Evolutionary conservation across 2,888 invertebrate genomes (phyloP), one percentile per base, ranked within the genome.

Genomic region (Urechis unicinctus): DNA sequence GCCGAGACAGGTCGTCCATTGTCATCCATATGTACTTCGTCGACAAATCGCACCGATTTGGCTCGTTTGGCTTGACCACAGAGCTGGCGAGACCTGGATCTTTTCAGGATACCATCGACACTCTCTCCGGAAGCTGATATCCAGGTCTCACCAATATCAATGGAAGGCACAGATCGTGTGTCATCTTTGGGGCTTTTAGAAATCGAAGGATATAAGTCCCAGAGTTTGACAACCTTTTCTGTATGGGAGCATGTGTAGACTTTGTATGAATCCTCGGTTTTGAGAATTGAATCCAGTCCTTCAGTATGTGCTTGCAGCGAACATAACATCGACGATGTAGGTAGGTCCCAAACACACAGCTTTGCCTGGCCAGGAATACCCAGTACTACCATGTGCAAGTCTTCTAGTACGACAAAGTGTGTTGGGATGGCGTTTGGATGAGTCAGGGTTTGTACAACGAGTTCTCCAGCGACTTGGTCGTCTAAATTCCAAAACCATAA

Each of bases 401-500:
- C 45, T 21, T 58, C 58, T 24, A 45, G 29, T 3, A 58, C 26
- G n/a, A 56, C 45, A 29, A 56, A 52, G 26, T 52, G 41, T n/a
- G 48, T 53, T 31, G 56, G 52, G 21, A 21, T 36, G 21, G 47
- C 44, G 9, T 50, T 46, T 5, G 4, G 13, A 2, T 28, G 6
- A 3, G 22, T 13, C 30, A 47, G 31, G 29, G 22, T 30, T 29
- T 52, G 44, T 9, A 43, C 28, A 26, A 55, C 28, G 13, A 55
- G 44, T 28, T 55, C 31, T 5, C 25, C 30, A 6, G 47, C n/a
- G 9, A 36, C 24, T 17, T 50, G 29, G 6, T 60, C 55, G 3
- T 60, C 52, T 3, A 45, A 9, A 28, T 53, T 45, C 60, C 60
- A 60, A 29, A 51, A 50, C 60, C 60, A 60, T 4, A 60, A n/a